These are phyloP conservation scores for Temnothorax nylanderi DNA, from an alignment of 1,140 invertebrate species.

Conservation along the genomic window DNA sequence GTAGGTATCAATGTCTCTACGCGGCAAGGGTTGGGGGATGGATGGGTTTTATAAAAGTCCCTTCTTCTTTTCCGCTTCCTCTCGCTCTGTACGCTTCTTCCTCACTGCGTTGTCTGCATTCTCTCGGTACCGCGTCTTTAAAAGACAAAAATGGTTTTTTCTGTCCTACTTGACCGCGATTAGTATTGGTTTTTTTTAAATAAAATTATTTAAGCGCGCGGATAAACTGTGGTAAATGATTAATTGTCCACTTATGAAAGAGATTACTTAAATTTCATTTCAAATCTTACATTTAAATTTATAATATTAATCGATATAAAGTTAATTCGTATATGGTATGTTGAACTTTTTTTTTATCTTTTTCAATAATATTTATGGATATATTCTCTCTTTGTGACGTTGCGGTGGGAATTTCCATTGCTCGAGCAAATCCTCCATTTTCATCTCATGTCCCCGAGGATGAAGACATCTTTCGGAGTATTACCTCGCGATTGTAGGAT, in stretches of 20 bases:
- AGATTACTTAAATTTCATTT: not conserved
- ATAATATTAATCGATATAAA: not conserved
- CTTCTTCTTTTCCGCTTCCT: slow-evolving; percentile 67
- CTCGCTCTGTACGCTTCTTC: slow-evolving; percentile 9
- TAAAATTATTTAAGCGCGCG: slow-evolving; percentile 2
- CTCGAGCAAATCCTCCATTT: slow-evolving; percentile 77
- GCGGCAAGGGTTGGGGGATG: slow-evolving; percentile 69
- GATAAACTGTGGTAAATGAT: slow-evolving; percentile 11
- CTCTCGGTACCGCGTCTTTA: slow-evolving; percentile 48
- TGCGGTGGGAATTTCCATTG: slow-evolving; percentile 54
- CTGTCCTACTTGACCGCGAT: slow-evolving; percentile 43
- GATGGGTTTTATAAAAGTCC: slow-evolving; percentile 74
- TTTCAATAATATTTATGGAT: not conserved
- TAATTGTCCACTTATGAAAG: not conserved
- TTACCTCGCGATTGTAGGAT: slow-evolving; percentile 84
- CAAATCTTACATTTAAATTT: not conserved
- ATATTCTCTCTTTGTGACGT: slow-evolving; percentile 14
- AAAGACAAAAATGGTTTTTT: slow-evolving; percentile 64
- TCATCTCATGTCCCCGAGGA: slow-evolving; percentile 74
- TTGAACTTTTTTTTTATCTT: not conserved
- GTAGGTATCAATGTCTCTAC: slow-evolving; percentile 79
- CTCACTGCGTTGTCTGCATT: slow-evolving; percentile 1
- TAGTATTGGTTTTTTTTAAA: slow-evolving; percentile 40
- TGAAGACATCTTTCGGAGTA: slow-evolving; percentile 84
- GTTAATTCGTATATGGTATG: not conserved